These are phyloP conservation scores for Petrocephalus microphthalmus DNA, from an alignment of 2,113 vertebrate species.

Conservation along the genomic window DNA sequence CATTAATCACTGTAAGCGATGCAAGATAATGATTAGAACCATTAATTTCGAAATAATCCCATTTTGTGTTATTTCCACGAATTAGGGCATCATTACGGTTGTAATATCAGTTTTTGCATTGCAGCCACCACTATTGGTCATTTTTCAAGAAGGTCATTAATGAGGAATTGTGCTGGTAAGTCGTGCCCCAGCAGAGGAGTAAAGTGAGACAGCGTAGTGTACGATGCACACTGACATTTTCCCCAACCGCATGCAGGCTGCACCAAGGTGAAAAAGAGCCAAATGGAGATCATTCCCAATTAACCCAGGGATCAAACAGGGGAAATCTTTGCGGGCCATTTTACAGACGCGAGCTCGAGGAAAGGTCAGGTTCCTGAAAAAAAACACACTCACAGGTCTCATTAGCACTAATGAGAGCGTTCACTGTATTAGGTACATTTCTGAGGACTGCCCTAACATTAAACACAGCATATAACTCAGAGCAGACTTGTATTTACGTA, in stretches of 20 bases:
- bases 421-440: slow-evolving; percentile 49
- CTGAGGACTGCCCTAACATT: slow-evolving; percentile 15
- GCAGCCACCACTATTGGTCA: slow-evolving; percentile 46
- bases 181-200: slow-evolving; percentile 52
- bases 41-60: slow-evolving; percentile 50
- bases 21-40: slow-evolving; percentile 18
- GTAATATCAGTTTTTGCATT: slow-evolving; percentile 32
- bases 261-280: slow-evolving; percentile 58
- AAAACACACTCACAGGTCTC: slow-evolving; percentile 52
- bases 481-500: background rate
- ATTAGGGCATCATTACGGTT: slow-evolving; percentile 1
- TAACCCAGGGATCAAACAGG: slow-evolving; percentile 80
- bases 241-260: slow-evolving; percentile 62
- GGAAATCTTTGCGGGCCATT: slow-evolving; percentile 61
- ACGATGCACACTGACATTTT: slow-evolving; percentile 83
- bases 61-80: slow-evolving; percentile 27
- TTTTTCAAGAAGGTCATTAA: slow-evolving; percentile 60
- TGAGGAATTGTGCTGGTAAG: slow-evolving; percentile 52
- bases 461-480: background rate
- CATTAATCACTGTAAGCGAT: background rate
- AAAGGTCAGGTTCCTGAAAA: slow-evolving; percentile 83
- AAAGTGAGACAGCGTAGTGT: slow-evolving; percentile 51
- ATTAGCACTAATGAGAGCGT: slow-evolving; percentile 79
- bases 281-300: slow-evolving; percentile 75
- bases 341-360: slow-evolving; percentile 58